Conservation (phyloP, 2,113 vertebrate genomes). For the Hydrolagus affinis region DNA sequence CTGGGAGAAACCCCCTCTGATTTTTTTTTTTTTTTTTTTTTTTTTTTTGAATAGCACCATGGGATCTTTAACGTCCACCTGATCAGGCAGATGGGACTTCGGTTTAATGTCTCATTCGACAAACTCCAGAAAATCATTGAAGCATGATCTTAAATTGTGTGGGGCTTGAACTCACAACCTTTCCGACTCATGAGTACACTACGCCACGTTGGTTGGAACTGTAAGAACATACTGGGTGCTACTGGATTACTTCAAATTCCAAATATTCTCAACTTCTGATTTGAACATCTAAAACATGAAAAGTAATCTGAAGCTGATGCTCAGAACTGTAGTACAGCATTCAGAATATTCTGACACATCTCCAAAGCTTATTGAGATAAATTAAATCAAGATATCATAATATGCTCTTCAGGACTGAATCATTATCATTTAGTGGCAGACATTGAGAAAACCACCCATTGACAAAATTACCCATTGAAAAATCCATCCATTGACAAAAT, state of each 20-base stretch:
- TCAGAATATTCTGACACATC: not conserved
- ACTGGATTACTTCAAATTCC: not conserved
- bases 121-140: no score
- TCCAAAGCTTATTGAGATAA: conserved; percentile 5
- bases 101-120: no score
- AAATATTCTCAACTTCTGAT: not conserved
- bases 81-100: no score
- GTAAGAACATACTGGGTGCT: not conserved
- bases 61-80: no score
- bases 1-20: no score
- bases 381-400: conserved; percentile 2
- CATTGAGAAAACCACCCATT: conserved; percentile 4
- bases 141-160: no score
- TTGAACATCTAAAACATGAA: not conserved
- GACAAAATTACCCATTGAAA: conserved; percentile 2
- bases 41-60: no score
- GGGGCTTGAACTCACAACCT: no score
- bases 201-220: no score
- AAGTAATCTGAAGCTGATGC: not conserved
- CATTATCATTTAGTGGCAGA: not conserved
- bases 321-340: not conserved
- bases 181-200: no score
- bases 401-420: not conserved
- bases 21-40: no score
- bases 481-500: conserved; percentile 1